Base-by-base conservation (phyloP, 2,113 vertebrate genomes). In the Strigops habroptila region DNA sequence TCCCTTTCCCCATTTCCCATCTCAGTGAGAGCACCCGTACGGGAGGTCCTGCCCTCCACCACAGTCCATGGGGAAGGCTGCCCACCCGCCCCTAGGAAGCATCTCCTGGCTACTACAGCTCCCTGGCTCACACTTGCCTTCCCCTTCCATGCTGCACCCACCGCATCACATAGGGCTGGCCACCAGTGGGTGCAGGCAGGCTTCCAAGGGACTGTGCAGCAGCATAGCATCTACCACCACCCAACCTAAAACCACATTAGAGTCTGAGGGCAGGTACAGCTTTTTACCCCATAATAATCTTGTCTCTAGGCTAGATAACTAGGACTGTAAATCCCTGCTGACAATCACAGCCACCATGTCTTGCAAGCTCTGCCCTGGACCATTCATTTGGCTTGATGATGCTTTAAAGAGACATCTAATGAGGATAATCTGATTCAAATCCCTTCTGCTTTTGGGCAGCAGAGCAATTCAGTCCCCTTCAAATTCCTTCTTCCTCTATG, bases 391-490 rank as follows among this genome's bases (percentile, higher is more conserved):
- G 76, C 12, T 92, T 96, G 91, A 95, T 73, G 88, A 69, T 92
- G 74, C 90, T 95, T 96, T 93, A 93, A 96, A 94, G 95, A 92
- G 94, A 92, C 86, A 91, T 86, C 82, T 96, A 96, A 96, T 93
- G 90, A 93, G 92, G 82, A 94, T 95, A 93, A 92, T 94, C 84
- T 96, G 64, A 96, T 89, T 93, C 91, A 95, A 95, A 95, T 93
- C 82, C 86, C 74, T 88, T 89, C 92, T 59, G 86, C 92, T 96
- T 88, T 96, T 92, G 92, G 87, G 81, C 91, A 91, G 93, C 71
- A 91, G 94, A 95, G 94, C 64, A 90, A 79, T 86, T 90, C 87
- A 73, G 88, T 49, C 52, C 85, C 90, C 78, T 77, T 95, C 94
- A 93, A 92, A 92, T 71, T 92, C 88, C 82, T 93, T 85, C 91